Evolutionary conservation across 2,888 invertebrate species (phyloP), one percentile per base, ranked within the genome.

Genomic region (Scotopteryx bipunctaria): DNA sequence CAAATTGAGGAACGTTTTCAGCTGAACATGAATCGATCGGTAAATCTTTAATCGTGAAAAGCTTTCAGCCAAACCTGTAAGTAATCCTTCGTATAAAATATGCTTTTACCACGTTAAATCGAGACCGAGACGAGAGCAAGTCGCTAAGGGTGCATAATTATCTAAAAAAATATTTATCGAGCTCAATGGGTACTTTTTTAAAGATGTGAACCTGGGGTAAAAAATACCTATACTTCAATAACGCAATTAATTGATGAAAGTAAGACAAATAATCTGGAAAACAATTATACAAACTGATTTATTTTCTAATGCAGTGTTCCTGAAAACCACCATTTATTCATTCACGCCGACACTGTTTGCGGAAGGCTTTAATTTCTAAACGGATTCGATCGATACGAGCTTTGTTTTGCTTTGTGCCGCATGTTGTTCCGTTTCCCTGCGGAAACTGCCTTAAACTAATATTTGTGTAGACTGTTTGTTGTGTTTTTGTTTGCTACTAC

Each of bases 321-420:
- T 17, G n/a, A 27, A 29, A 46, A 29, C 25, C 14, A 19, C 9
- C 31, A 13, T 25, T 45, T 29, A 42, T 42, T 43, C 32, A 50
- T 19, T 44, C 5, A 33, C 32, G 14, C 15, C 25, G 25, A 27
- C 45, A 31, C 32, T 23, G 52, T 32, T 41, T 52, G 19, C 42
- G 36, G 52, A 49, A 49, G 17, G 51, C 43, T 53, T 47, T 57
- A 55, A 51, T 53, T 53, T 54, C 57, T 54, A 42, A 55, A 45
- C 37, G 43, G 19, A 16, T 21, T 16, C 48, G 58, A 61, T 61
- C 60, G 55, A 61, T 61, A 51, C 32, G 5, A 32, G n/a, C 47
- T 17, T 41, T 54, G 55, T 58, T 58, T 56, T 49, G 55, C 46
- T 53, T 55, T 40, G 47, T 47, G 49, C 42, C 48, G 52, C 42